phyloP scores from a whole-genome alignment of 2,113 vertebrate genomes.

The Vicugna pacos region DNA sequence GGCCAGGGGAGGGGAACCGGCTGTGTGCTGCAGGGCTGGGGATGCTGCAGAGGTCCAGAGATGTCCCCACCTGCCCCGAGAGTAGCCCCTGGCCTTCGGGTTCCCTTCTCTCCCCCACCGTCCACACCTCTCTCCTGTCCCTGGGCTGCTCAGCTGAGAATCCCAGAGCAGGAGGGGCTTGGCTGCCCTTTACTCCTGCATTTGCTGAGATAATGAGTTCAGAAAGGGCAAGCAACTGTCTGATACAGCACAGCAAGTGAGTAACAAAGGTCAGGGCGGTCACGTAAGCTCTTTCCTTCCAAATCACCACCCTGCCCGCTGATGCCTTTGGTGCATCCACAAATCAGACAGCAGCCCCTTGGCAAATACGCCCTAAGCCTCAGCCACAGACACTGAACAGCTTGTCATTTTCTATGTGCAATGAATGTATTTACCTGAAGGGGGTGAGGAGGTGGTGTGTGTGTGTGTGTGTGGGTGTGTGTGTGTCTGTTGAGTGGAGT shows the following conservation, averaged over 20 bases:
- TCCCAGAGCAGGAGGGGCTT: neutral
- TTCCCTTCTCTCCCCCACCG: neutral
- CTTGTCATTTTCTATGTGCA: neutral
- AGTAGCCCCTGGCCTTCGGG: neutral
- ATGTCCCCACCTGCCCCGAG: neutral
- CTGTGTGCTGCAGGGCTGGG: neutral
- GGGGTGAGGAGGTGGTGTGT: neutral
- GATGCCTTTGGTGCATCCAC: neutral
- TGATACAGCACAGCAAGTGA: neutral
- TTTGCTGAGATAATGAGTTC: neutral
- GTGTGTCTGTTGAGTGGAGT: neutral
- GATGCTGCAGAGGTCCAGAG: neutral
- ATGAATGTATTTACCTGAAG: neutral
- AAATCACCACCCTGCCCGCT: neutral
- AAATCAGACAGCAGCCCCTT: neutral
- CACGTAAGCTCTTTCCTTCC: neutral
- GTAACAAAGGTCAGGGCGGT: neutral
- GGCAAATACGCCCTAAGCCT: neutral
- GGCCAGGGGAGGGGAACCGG: neutral
- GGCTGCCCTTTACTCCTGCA: neutral
- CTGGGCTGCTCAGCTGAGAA: neutral
- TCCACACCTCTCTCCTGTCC: neutral
- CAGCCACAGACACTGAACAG: neutral
- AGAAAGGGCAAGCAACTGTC: neutral
- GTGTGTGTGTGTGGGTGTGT: neutral